Evolutionary conservation across 2,797 vertebrate species (phyloP), one percentile per base, ranked within the genome.

Genomic region (Uromys caudimaculatus): DNA sequence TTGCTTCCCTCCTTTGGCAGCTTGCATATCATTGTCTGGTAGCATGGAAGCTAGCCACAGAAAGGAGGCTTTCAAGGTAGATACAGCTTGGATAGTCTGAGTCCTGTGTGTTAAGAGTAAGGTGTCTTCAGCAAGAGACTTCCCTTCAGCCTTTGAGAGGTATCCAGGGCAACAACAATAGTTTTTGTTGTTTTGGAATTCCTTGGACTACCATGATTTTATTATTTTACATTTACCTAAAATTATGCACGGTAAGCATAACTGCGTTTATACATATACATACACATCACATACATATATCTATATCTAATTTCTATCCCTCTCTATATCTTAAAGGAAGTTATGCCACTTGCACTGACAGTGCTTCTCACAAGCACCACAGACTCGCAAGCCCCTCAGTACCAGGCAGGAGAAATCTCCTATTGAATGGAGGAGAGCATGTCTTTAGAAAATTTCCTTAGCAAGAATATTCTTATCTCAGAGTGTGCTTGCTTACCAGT

Each of bases 391-490:
- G 67, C 47, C 62, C 44, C 21, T 16, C 44, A 69, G 44, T 35
- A 67, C 32, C 44, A 52, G 58, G 44, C 44, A 85, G 6, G 19
- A 35, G 29, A 47, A n/a, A 35, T 35, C 29, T 50, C 19, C 17
- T 35, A 67, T 50, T 67, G 44, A 50, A 52, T n/a, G 62, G 62
- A 85, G 38, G 44, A 79, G 38, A 92, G 47, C 23, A 93, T 52
- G 84, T 83, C 52, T 95, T 94, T 86, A 86, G 44, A 78, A 92
- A 89, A 91, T 75, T 81, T 24, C 41, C 8, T 89, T 19, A 86
- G 11, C 90, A 75, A 77, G 92, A 95, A 78, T 44, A 84, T 52
- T 67, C 58, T 90, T 87, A 87, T 82, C 41, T 32, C 81, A 78
- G 83, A 82, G 23, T 75, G 12, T 94, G 38, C 88, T 75, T 88